Evolutionary conservation across 2,113 vertebrate genomes (phyloP), one percentile per base, ranked within the genome.

Genomic region (Zapornia atra): DNA sequence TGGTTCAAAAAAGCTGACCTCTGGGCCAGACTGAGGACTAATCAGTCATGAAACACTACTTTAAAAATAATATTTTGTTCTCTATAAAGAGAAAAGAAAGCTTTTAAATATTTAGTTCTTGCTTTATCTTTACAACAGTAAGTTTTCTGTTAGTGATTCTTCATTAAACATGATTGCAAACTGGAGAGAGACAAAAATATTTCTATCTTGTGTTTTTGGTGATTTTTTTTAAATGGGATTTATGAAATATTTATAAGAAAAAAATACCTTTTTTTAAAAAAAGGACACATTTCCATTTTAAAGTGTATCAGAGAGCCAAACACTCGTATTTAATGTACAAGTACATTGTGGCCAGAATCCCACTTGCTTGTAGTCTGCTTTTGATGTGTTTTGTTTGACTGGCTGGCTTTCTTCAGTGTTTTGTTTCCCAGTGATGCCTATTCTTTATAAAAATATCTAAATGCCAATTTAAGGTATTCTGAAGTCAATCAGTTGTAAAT

Each of bases 401-500:
- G 38, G 18, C 36, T 78, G n/a, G 6, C 7, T 94, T 81, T 89
- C 60, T 81, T 68, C 31, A 82, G 64, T 14, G 8, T 61, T 94
- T 86, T 91, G 57, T 84, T 95, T 94, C 57, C n/a, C 29, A 81
- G 69, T 72, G 44, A n/a, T 79, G 28, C 54, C 69, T 92, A 12
- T 54, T 78, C 36, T 82, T 81, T 88, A 79, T 59, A 69, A 91
- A 96, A 85, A 82, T 78, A 82, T 75, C 85, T 88, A 46, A 1
- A 0, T 91, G 66, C 22, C 73, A 70, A 12, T 96, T 90, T 76
- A 89, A 92, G 86, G 61, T 57, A 85, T 94, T 93, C 54, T 87
- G 40, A 92, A 95, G 88, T 82, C 94, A 96, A 87, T 68, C 66
- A 54, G 73, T 85, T 92, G 73, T 73, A 92, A 88, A 96, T 71